Base-by-base conservation (phyloP, 2,797 vertebrate genomes). In the Crenuchus spilurus region DNA sequence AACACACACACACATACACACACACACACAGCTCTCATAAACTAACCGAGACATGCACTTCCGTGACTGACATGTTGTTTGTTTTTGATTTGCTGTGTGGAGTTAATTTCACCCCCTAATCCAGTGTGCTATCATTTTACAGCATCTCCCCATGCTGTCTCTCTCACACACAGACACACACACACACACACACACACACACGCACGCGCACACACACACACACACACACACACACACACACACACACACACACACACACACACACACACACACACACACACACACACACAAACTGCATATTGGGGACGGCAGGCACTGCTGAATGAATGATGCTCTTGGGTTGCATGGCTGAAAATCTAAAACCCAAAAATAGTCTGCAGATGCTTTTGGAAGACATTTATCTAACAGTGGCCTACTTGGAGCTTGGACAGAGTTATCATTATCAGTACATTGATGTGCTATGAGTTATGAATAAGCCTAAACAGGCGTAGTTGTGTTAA, bases 101-200 rank as follows among this genome's bases (percentile, higher is more conserved):
- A 86, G 87, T 92, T 92, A 83, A 90, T 90, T 92, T 90, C 86
- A 86, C 22, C 82, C 90, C 84, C 83, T 89, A 89, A 88, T 85
- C 84, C 84, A 52, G 78, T 85, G 57, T 76, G 86, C 83, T 83
- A 77, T 83, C 84, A 88, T 87, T 88, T 37, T 13, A 39, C 85
- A n/a, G n/a, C n/a, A 84, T 83, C 68, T 41, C 77, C 69, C 78
- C 76, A 60, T 86, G 80, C 83, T 74, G 74, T 77, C 39, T 20
- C 44, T 66, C 70, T 72, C 58, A 22, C 26, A 63, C 30, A 51
- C 11, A 44, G 51, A 57, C 41, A 33, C 62, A 33, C 39, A 26
- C 70, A 33, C 26, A 61, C 18, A n/a, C 22, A 24, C 39, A 57
- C 3, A 58, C 41, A 20, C 42, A 66, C 2, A 5, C 2, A 58